Percentiles rank a stretch among this genome's conserved stretches.
Evolutionary conservation across 2,113 vertebrate species (phyloP).

Genomic region (Ciconia stormi): DNA sequence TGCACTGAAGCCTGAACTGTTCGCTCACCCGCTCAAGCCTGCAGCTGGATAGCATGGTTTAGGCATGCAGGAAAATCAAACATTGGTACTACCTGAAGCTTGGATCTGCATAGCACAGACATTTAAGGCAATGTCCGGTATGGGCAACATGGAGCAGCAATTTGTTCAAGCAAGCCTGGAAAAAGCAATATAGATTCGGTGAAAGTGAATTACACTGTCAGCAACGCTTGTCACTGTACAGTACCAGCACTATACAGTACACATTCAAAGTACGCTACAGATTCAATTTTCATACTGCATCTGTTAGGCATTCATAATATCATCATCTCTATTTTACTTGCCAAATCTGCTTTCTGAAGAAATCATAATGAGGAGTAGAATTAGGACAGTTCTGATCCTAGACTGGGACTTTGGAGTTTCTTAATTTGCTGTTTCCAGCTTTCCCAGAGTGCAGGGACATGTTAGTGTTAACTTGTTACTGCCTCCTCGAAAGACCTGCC

Average conservation of each 20-base stretch:
- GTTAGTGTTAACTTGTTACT: background rate
- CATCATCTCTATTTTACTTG: background rate
- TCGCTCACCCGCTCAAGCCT: background rate
- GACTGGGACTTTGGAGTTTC: background rate
- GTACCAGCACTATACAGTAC: background rate
- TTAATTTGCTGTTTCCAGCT: background rate
- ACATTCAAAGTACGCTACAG: background rate
- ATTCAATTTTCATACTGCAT: background rate
- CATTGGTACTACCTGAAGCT: fast-evolving
- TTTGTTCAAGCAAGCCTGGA: background rate
- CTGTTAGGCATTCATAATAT: background rate
- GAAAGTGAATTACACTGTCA: background rate
- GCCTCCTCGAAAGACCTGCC: background rate
- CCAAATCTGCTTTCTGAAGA: background rate
- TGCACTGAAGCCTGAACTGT: fast-evolving
- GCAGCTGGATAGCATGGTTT: background rate
- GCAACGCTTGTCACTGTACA: fast-evolving
- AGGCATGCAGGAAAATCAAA: background rate
- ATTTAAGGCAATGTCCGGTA: background rate
- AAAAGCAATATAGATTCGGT: background rate
- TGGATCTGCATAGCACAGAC: background rate
- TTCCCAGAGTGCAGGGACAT: background rate
- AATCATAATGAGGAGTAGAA: background rate
- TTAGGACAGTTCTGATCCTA: background rate
- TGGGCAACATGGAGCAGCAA: background rate